Conservation (phyloP, 2,888 invertebrate species). For the Leptura quadrifasciata region DNA sequence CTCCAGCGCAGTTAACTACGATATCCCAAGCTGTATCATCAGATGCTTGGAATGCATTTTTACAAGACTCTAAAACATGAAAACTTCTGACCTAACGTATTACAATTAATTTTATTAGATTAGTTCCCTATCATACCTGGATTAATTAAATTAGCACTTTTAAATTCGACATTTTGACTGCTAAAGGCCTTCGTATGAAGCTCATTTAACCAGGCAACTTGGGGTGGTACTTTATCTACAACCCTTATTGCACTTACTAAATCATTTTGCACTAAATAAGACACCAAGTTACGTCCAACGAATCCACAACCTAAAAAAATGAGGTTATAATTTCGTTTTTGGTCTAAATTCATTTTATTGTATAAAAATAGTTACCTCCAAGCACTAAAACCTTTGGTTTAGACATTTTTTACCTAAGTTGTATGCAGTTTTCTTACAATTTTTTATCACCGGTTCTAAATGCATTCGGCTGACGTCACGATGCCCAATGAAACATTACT, state of each 20-base stretch:
- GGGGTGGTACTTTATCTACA: conserved; percentile 95
- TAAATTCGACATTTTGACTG: conserved; percentile 87
- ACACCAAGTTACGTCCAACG: conserved; percentile 91
- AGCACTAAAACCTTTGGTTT: conserved; percentile 62
- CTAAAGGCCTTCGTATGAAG: conserved; percentile 82
- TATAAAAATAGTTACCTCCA: conserved; percentile 51
- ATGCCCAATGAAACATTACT: neutral
- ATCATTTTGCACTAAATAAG: conserved; percentile 86
- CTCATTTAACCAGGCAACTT: conserved; percentile 91
- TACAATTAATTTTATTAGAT: too few relatives aligned
- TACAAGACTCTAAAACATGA: conserved; percentile 83
- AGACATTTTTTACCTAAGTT: conserved; percentile 58
- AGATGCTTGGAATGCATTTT: conserved; percentile 82
- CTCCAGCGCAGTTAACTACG: conserved; percentile 93
- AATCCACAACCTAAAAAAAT: conserved; percentile 88
- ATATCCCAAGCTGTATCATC: conserved; percentile 81
- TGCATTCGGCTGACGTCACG: conserved; percentile 42
- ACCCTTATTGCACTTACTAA: conserved; percentile 85
- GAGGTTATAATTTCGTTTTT: conserved; percentile 24
- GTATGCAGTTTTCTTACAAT: conserved; percentile 24
- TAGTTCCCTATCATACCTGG: conserved; percentile 78
- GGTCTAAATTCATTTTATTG: neutral
- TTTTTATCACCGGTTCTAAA: conserved; percentile 37
- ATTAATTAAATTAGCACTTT: conserved; percentile 94
- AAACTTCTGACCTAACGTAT: conserved; percentile 16